Evolutionary conservation across 2,113 vertebrate species (phyloP), one percentile per base, ranked within the genome.

Genomic region (Ursus arctos): DNA sequence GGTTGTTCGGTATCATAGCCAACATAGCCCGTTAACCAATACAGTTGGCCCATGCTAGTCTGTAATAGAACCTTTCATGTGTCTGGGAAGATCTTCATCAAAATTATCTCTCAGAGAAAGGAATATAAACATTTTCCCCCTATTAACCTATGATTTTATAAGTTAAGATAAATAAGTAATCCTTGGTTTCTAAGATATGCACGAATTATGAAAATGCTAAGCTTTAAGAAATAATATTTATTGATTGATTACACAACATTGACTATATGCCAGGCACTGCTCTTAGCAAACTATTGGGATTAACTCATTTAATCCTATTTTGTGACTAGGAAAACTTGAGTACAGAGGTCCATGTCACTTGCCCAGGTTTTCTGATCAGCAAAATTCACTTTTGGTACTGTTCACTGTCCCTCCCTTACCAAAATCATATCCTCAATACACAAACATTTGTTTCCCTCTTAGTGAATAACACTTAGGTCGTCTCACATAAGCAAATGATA

Each of bases 231-330:
- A 63, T 65, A 76, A 36, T 90, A 72, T 65, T 72, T 89, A 31
- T 72, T 81, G 22, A 57, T 69, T 65, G 33, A 76, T 47, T 80
- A 57, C 0, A 31, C 21, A 83, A 51, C 26, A 77, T 2, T 88
- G 3, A 40, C 43, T 77, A 63, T 71, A 19, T 71, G 33, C 15
- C 31, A 96, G 79, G 47, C 21, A 36, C 36, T 49, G 1, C 43
- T 72, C 13, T 94, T 91, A 88, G 31, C 6, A 88, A 80, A 91
- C 71, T 90, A 36, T 71, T 71, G 33, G 26, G 63, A 55, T 86
- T 89, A 83, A 77, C 10, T 97, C 22, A 63, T 40, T 14, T 87
- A 88, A 88, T 72, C 6, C 21, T 55, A 72, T 74, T 93, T 79
- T 63, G 0, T 24, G 33, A 49, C 11, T 81, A 16, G n/a, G 26